Evolutionary conservation across 2,113 vertebrate genomes (phyloP), one percentile per base, ranked within the genome.

Genomic region (Sander vitreus): DNA sequence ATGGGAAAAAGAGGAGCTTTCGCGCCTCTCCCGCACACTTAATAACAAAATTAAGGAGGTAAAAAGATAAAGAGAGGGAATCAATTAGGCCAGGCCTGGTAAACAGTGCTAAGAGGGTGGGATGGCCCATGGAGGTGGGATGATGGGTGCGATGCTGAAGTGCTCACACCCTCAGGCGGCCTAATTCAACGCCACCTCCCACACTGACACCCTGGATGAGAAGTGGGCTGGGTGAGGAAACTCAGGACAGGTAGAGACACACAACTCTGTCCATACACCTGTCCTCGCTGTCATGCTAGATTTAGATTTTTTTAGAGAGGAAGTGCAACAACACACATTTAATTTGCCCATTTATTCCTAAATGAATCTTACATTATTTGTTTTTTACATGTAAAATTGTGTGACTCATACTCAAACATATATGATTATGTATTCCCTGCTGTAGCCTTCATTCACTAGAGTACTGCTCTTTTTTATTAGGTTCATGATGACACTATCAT

Each of bases 11-110:
- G 89, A 93, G 90, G 91, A 93, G 93, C 91, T 89, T 92, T 90
- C 74, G 82, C 13, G 85, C 86, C 87, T 88, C 91, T 92, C 78
- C 79, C 68, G 85, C 92, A 88, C 88, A 89, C 88, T 95, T 94
- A 94, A 94, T 94, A 94, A 92, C 93, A 94, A 94, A 94, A 94
- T 93, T 83, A 94, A 89, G 91, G 90, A 93, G 91, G 90, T 94
- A 92, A 90, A 93, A 91, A 95, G 90, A 93, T 93, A 93, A 90
- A 94, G 93, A 94, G 88, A 90, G 82, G 80, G 94, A 95, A 95
- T 94, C 94, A 95, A 95, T 95, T 95, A 95, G 87, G 86, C 76
- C 88, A 79, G 88, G 76, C 33, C 86, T 90, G 85, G 93, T 95
- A 95, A 95, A 95, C 93, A 95, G 84, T 71, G 88, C 87, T 89